Base-by-base conservation (phyloP, 2,797 vertebrate genomes). In the Denticeps clupeoides region DNA sequence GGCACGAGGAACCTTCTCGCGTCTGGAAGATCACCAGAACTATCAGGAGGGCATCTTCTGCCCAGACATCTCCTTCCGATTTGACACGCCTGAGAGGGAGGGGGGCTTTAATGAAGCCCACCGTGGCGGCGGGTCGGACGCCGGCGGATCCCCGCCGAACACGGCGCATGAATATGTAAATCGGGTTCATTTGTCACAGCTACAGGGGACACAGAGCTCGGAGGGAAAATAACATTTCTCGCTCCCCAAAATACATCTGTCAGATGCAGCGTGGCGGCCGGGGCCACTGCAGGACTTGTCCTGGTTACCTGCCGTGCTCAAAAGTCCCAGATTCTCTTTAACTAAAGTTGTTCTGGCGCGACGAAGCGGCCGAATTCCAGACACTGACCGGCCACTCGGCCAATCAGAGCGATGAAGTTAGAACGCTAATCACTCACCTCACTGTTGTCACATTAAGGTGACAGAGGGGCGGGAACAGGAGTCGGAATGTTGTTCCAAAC, bases 151-250 rank as follows among this genome's bases (percentile, higher is more conserved):
- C n/a, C n/a, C n/a, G 48, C 48, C 62, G 8, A 47, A 50, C 45
- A 61, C 60, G 48, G 63, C 42, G 53, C 58, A 44, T 71, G 64
- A 59, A 68, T 62, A 67, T 80, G 69, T 74, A 74, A 71, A 78
- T 70, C 62, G 78, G 67, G 68, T 58, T 72, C 69, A 65, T 63
- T 74, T 69, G 58, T 75, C 73, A 67, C 2, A 7, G 47, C 59
- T 52, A 25, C 44, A 57, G 59, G 57, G 64, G 68, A 73, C 67
- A 60, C 65, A 61, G 50, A 47, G 62, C 65, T 63, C 68, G 69
- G 75, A 72, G 63, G 68, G 75, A 78, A 71, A 69, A 71, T 77
- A 73, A 75, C 74, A 75, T 61, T 67, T 58, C 56, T 67, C 35
- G 18, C 35, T 21, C 35, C 4, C 35, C 16, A 38, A 38, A 38